phyloP scores from a whole-genome alignment of 2,888 invertebrate genomes.

The Taenaris catops region DNA sequence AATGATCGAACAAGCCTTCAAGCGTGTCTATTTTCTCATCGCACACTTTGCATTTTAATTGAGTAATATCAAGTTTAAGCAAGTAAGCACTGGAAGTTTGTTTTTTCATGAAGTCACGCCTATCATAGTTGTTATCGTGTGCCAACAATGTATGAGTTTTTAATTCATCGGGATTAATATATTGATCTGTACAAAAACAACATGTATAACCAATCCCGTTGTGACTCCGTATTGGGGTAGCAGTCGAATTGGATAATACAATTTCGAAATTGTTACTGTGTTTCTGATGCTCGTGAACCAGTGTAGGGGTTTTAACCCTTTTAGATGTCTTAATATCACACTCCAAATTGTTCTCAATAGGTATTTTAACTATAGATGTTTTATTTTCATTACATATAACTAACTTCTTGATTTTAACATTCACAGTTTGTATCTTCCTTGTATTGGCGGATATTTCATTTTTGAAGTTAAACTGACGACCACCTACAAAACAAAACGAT shows the following conservation, averaged over 20 bases:
- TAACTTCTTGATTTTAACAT: slow-evolving; percentile 2
- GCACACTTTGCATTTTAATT: slow-evolving; percentile 44
- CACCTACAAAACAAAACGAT: slow-evolving; percentile 14
- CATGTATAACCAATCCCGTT: slow-evolving; percentile 26
- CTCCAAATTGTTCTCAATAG: background rate
- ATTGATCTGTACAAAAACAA: slow-evolving; percentile 27
- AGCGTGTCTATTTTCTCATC: slow-evolving; percentile 33
- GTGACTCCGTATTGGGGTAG: slow-evolving; percentile 38
- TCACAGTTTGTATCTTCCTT: slow-evolving; percentile 2
- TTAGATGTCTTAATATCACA: background rate
- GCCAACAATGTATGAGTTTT: slow-evolving; percentile 24
- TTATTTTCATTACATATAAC: slow-evolving; percentile 1
- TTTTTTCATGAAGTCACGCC: slow-evolving; percentile 9
- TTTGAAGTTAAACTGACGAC: slow-evolving; percentile 6
- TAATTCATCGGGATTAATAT: slow-evolving; percentile 28
- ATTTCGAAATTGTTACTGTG: slow-evolving; percentile 4
- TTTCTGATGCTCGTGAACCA: slow-evolving; percentile 1
- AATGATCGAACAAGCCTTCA: slow-evolving; percentile 46
- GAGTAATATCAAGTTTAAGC: slow-evolving; percentile 52
- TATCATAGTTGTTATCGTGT: slow-evolving; percentile 13
- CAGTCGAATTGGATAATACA: slow-evolving; percentile 15
- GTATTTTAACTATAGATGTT: background rate
- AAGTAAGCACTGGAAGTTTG: slow-evolving; percentile 15
- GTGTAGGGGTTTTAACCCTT: background rate
- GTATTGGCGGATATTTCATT: slow-evolving; percentile 5